Base-by-base conservation (phyloP, 2,888 invertebrate species). In the Drosophila pseudotakahashii region DNA sequence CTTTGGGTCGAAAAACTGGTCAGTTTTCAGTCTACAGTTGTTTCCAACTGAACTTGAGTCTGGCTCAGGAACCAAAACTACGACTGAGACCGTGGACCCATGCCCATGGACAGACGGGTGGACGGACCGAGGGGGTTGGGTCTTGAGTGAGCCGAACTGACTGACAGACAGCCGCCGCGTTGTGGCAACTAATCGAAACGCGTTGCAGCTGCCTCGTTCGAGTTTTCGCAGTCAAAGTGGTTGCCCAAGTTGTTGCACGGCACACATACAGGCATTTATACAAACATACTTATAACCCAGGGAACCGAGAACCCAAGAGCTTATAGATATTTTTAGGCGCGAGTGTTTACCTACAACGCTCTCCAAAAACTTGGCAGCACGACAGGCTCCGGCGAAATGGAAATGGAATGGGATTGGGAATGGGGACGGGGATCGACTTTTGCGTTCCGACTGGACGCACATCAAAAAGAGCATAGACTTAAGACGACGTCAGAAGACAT, bases 321-420 rank as follows among this genome's bases (percentile, higher is more conserved):
- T 85, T 85, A 77, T 75, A 80, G 86, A 85, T 82, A 88, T 82
- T 82, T 88, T 82, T 82, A 88, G 77, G 86, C 82, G 82, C 88
- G 82, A 88, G 88, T 88, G 79, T 88, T 79, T 88, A 71, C 81
- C 86, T 73, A 85, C 82, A 78, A 76, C 81, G 72, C 70, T 83
- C 84, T 79, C 79, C 73, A 57, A 63, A 78, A 82, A 77, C 62
- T 73, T 86, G 79, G 66, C 78, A 67, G 81, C 78, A 73, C 78
- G 75, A 77, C 72, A 67, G 63, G 50, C 54, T 52, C 39, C 19
- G 13, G 34, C 10, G 67, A 13, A 30, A 26, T 9, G 26, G n/a
- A 11, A 30, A 3, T 42, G 34, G 34, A 34, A 30, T 47, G 30
- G 6, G 23, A n/a, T 32, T 23, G 41, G 48, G 48, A 1, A n/a